These are phyloP conservation scores for Fratercula arctica DNA, from an alignment of 2,797 vertebrate genomes.

Conservation along the genomic window DNA sequence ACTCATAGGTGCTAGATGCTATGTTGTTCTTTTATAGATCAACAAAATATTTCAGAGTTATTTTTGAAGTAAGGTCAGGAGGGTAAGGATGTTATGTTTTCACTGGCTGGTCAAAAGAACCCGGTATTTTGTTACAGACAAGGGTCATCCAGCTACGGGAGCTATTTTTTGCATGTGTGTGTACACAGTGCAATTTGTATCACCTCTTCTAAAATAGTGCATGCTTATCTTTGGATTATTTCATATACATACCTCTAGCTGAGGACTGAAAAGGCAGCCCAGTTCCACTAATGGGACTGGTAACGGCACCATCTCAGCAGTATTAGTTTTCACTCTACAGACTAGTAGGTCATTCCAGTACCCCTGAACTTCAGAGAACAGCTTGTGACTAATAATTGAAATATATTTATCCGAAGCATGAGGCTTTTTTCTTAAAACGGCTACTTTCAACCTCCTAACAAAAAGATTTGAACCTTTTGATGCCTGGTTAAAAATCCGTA, in stretches of 20 bases:
- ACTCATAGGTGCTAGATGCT: neutral
- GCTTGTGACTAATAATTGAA: neutral
- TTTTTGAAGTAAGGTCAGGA: slow-evolving; percentile 20
- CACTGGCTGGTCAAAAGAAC: neutral
- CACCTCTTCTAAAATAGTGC: neutral
- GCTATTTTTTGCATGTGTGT: neutral
- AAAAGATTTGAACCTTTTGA: neutral
- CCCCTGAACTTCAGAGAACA: neutral
- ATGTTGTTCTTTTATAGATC: slow-evolving; percentile 28
- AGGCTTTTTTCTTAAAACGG: neutral
- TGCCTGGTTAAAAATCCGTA: neutral
- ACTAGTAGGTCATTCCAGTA: neutral
- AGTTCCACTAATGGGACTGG: neutral
- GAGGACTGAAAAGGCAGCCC: neutral
- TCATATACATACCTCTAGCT: neutral
- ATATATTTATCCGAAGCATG: neutral
- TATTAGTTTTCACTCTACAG: neutral
- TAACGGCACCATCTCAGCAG: neutral
- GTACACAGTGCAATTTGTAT: neutral
- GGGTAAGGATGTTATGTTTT: slow-evolving; percentile 41
- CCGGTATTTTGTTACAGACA: neutral
- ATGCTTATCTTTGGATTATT: neutral
- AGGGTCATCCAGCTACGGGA: neutral
- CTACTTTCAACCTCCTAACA: neutral
- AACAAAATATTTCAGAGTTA: slow-evolving; percentile 9